Evolutionary conservation across 2,888 invertebrate species (phyloP).

Genomic region (Thalpophila matura): DNA sequence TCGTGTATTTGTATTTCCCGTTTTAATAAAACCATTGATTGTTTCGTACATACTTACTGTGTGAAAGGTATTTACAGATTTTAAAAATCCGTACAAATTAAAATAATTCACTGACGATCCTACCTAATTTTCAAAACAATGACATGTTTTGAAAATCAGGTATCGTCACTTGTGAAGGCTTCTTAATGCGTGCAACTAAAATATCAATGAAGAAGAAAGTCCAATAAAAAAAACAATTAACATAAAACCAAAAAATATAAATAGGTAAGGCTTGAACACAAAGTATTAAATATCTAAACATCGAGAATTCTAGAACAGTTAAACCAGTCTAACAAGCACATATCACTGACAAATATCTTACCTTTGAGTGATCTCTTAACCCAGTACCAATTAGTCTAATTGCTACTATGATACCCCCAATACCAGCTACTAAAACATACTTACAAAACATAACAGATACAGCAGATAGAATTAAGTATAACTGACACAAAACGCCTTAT

Average conservation of each 20-base stretch:
- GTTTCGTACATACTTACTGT: too few relatives aligned
- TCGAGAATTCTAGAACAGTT: slow-evolving; percentile 40
- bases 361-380: slow-evolving; percentile 52
- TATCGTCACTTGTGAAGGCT: too few relatives aligned
- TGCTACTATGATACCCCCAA: slow-evolving; percentile 50
- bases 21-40: slow-evolving; percentile 1
- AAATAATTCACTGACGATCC: too few relatives aligned
- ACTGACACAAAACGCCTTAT: slow-evolving; percentile 45
- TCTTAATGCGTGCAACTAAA: too few relatives aligned
- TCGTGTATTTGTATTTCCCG: slow-evolving; percentile 23
- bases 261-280: slow-evolving; percentile 20
- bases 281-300: slow-evolving; percentile 28
- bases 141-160: background rate
- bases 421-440: slow-evolving; percentile 23
- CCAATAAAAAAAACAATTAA: background rate
- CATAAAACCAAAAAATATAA: slow-evolving; percentile 16
- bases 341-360: slow-evolving; percentile 64
- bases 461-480: slow-evolving; percentile 18
- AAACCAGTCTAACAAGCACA: slow-evolving; percentile 49
- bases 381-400: slow-evolving; percentile 57
- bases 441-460: background rate
- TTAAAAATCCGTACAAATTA: too few relatives aligned
- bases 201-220: background rate
- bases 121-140: background rate
- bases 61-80: too few relatives aligned